Conservation (phyloP, 2,797 vertebrate genomes). For the Australoheros facetus region DNA sequence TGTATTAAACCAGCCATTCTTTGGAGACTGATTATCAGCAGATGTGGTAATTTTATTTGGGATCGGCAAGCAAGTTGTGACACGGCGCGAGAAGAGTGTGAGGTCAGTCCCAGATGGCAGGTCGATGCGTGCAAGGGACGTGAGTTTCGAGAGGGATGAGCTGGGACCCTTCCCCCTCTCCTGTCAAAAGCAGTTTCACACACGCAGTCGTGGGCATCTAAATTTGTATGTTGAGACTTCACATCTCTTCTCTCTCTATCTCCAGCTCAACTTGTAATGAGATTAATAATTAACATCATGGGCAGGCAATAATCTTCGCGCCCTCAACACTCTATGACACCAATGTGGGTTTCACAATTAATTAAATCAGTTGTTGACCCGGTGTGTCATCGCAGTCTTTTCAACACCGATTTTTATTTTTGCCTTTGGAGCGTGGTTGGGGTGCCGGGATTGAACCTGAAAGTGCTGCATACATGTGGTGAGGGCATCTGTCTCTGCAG, state of each 20-base stretch:
- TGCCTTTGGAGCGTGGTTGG: conserved; percentile 51
- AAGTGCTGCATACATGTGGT: conserved; percentile 45
- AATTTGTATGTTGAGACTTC: conserved; percentile 28
- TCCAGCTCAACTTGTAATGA: conserved; percentile 35
- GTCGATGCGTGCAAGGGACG: conserved; percentile 21
- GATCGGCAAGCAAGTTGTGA: conserved; percentile 74
- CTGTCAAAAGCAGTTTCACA: conserved; percentile 37
- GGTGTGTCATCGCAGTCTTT: conserved; percentile 55
- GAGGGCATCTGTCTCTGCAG: conserved; percentile 56
- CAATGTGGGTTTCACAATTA: conserved; percentile 61
- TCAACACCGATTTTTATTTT: conserved; percentile 39
- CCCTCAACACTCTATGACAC: conserved; percentile 56
- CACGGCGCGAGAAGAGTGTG: conserved; percentile 54
- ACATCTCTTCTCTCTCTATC: neutral
- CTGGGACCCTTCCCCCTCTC: conserved; percentile 33
- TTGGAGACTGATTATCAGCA: conserved; percentile 49
- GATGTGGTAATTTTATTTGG: conserved; percentile 35
- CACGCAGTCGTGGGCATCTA: conserved; percentile 25
- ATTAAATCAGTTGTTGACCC: conserved; percentile 69
- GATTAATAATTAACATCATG: conserved; percentile 70
- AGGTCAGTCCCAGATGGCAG: conserved; percentile 65
- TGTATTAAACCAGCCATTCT: conserved; percentile 29
- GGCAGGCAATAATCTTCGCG: conserved; percentile 62
- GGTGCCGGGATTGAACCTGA: conserved; percentile 40
- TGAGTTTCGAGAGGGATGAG: conserved; percentile 24